Evolutionary conservation across 2,113 vertebrate genomes (phyloP).

Genomic region (Dicerorhinus sumatrensis): DNA sequence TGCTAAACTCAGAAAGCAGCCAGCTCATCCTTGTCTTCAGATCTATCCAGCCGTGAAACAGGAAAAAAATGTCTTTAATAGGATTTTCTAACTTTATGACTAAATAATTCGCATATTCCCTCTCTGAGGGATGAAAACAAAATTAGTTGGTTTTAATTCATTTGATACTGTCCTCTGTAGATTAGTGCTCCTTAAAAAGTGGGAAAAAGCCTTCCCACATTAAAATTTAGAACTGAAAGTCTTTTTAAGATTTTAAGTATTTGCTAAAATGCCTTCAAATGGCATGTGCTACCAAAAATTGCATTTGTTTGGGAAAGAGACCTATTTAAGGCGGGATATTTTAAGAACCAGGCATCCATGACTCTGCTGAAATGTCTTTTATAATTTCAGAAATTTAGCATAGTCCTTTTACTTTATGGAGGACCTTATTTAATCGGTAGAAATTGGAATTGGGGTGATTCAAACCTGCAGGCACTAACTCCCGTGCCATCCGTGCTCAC

Average conservation of each 20-base stretch:
- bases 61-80: neutral
- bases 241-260: neutral
- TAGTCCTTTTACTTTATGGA: neutral
- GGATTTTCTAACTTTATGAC: neutral
- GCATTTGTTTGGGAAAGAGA: neutral
- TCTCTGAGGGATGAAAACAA: neutral
- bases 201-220: neutral
- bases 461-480: rapidly evolving
- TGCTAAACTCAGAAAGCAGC: neutral
- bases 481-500: rapidly evolving
- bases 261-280: neutral
- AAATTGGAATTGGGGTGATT: neutral
- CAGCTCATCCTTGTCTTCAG: too few relatives aligned
- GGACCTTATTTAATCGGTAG: rapidly evolving
- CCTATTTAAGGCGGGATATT: neutral
- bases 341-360: neutral
- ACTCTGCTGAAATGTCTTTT: neutral
- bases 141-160: neutral
- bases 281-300: neutral
- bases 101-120: neutral
- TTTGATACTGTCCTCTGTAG: neutral
- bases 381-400: neutral
- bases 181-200: rapidly evolving
- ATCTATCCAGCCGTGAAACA: neutral
- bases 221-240: neutral